These are phyloP conservation scores for Iphiclides podalirius DNA, from an alignment of 2,888 invertebrate genomes.

Conservation along the genomic window DNA sequence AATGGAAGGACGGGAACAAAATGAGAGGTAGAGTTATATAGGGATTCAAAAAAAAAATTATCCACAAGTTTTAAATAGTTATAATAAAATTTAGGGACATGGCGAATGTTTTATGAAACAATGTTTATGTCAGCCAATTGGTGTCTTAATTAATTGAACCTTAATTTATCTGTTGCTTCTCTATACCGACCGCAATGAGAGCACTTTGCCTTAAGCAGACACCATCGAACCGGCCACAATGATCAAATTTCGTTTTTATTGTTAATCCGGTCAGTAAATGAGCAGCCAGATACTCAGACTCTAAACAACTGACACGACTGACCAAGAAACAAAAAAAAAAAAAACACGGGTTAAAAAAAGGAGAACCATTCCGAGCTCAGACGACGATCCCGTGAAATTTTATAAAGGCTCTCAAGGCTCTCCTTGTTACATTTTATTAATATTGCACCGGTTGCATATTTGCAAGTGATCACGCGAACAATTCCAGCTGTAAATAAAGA, in stretches of 20 bases:
- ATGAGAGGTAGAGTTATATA: too few relatives aligned
- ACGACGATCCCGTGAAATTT: slow-evolving; percentile 36
- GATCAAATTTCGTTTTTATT: slow-evolving; percentile 81
- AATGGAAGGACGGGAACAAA: too few relatives aligned
- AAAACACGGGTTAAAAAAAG: slow-evolving; percentile 30
- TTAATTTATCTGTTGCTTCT: too few relatives aligned
- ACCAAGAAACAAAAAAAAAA: slow-evolving; percentile 43
- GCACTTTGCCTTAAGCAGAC: slow-evolving; percentile 54
- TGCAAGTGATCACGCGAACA: slow-evolving; percentile 19
- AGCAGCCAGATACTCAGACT: slow-evolving; percentile 59
- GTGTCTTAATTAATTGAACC: too few relatives aligned
- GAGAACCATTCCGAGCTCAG: slow-evolving; percentile 57
- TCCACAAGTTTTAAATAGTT: too few relatives aligned
- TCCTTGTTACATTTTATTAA: slow-evolving; percentile 21
- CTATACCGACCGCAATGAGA: too few relatives aligned
- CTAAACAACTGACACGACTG: slow-evolving; percentile 62
- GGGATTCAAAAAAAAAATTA: too few relatives aligned
- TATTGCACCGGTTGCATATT: slow-evolving; percentile 22
- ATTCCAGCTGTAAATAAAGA: slow-evolving; percentile 25
- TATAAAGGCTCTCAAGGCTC: slow-evolving; percentile 25
- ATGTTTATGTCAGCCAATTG: too few relatives aligned
- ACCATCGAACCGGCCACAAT: slow-evolving; percentile 58
- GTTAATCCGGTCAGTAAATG: slow-evolving; percentile 72
- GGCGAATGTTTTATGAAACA: too few relatives aligned
- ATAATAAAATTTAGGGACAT: too few relatives aligned